A percentile compares a stretch with the other conserved stretches of the same genome.
These are phyloP conservation scores for Meriones psammophilus DNA, from an alignment of 2,797 vertebrate genomes.

Conservation along the genomic window DNA sequence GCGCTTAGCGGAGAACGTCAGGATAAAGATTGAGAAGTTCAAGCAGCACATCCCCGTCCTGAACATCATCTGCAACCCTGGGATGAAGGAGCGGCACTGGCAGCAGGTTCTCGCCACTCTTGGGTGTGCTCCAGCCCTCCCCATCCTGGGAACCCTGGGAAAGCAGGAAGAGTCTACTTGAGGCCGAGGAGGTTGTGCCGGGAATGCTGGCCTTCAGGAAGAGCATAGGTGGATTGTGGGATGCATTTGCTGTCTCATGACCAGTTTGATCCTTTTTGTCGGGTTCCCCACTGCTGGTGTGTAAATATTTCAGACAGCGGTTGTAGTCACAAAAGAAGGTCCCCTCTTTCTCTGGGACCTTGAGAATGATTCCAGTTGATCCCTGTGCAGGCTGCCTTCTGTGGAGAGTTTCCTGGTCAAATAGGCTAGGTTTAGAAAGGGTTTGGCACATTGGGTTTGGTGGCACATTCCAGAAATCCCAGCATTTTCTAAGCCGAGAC, in stretches of 20 bases:
- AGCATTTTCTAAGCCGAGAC: not conserved
- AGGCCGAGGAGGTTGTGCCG: not conserved
- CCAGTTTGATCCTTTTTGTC: not conserved
- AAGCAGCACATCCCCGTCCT: slow-evolving; percentile 93
- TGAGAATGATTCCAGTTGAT: not conserved
- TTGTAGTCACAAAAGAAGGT: not conserved
- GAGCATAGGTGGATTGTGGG: not conserved
- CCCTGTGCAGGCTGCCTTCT: not conserved
- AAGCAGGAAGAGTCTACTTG: slow-evolving; percentile 2
- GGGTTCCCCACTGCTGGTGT: not conserved
- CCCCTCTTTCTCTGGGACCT: not conserved
- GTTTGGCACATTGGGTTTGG: not conserved
- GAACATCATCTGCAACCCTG: slow-evolving; percentile 92
- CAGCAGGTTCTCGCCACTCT: slow-evolving; percentile 87
- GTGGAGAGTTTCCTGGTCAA: not conserved
- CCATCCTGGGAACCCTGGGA: not conserved
- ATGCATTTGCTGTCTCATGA: not conserved
- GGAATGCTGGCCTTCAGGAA: not conserved
- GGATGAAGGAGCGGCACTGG: slow-evolving; percentile 95
- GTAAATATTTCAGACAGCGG: not conserved
- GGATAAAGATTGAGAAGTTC: slow-evolving; percentile 93
- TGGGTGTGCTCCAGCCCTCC: not conserved
- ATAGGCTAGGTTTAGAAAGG: slow-evolving; percentile 42
- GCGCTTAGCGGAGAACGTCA: slow-evolving; percentile 90
- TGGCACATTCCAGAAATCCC: not conserved